A percentile compares a stretch with the other conserved stretches of the same genome.
These are phyloP conservation scores for Heteromyza rotundicornis DNA, from an alignment of 2,888 invertebrate genomes.

Conservation along the genomic window DNA sequence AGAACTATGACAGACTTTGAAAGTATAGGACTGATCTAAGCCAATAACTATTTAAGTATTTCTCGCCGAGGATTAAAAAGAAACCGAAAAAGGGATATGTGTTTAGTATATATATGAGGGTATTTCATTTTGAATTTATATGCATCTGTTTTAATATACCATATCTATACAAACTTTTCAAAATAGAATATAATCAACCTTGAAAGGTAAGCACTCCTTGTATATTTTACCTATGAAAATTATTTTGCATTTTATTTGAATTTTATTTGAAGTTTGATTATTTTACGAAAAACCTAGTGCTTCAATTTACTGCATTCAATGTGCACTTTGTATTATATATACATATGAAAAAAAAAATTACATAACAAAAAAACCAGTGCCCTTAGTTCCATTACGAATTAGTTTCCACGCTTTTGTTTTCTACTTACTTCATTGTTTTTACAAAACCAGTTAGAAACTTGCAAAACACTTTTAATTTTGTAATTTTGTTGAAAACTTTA, in stretches of 20 bases:
- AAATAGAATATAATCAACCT: too few species aligned
- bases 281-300: background rate
- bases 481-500: background rate
- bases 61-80: too few species aligned
- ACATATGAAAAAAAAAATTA: background rate
- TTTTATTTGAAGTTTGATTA: too few species aligned
- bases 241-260: background rate
- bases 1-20: too few species aligned
- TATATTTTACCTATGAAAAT: background rate
- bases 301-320: background rate
- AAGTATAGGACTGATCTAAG: too few species aligned
- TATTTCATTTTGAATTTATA: background rate
- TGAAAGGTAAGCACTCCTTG: background rate
- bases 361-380: background rate
- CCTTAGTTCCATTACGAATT: background rate
- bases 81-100: too few species aligned
- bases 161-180: too few species aligned
- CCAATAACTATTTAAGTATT: too few species aligned
- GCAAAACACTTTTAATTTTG: too few species aligned
- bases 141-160: background rate
- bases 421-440: background rate
- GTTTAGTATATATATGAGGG: too few species aligned
- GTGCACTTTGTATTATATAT: conserved; percentile 1
- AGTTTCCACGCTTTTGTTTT: background rate
- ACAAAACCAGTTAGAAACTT: too few species aligned